A percentile compares a stretch with the other conserved stretches of the same genome.
Evolutionary conservation across 2,888 invertebrate species (phyloP).

Genomic region (Plagodis dolabraria): DNA sequence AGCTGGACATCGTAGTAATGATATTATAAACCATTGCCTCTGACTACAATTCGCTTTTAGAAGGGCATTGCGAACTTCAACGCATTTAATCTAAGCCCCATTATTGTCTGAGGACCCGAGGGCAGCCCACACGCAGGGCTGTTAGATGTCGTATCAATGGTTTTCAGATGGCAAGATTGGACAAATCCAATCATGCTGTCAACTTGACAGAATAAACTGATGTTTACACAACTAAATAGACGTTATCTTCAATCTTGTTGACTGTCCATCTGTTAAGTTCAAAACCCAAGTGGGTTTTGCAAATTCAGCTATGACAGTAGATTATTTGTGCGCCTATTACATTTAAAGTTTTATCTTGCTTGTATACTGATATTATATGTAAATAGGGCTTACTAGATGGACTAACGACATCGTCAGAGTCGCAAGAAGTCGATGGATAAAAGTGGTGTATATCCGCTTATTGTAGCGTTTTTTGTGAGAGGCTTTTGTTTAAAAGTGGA

Average conservation of each 20-base stretch:
- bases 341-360: no score
- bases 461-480: no score
- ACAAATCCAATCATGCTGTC: slow-evolving; percentile 43
- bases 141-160: slow-evolving; percentile 41
- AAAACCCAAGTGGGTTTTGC: not conserved
- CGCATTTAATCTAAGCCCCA: slow-evolving; percentile 74
- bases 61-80: slow-evolving; percentile 71
- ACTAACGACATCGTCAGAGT: no score
- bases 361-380: no score
- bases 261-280: slow-evolving; percentile 5
- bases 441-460: no score
- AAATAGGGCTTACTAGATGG: no score
- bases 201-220: slow-evolving; percentile 42
- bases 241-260: slow-evolving; percentile 23
- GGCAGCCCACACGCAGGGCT: slow-evolving; percentile 43
- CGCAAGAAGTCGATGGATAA: no score
- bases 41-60: slow-evolving; percentile 79
- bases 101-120: slow-evolving; percentile 58
- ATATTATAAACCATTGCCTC: slow-evolving; percentile 74
- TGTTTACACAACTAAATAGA: slow-evolving; percentile 33
- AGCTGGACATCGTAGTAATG: slow-evolving; percentile 73
- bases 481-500: no score
- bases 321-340: no score
- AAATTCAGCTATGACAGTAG: not conserved
- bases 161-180: slow-evolving; percentile 47